phyloP scores from a whole-genome alignment of 2,113 vertebrate species.

The Passer domesticus region DNA sequence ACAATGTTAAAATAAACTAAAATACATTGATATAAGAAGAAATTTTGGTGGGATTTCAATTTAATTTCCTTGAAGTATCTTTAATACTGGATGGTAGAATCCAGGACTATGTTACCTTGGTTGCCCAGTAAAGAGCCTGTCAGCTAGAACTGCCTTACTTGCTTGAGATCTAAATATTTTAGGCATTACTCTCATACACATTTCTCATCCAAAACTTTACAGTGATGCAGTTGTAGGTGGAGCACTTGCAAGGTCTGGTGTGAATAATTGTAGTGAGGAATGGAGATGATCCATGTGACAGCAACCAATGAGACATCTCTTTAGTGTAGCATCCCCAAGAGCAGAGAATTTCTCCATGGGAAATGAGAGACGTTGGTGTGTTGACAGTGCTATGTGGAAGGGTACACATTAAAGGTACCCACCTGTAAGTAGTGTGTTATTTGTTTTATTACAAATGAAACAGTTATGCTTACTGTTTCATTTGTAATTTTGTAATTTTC shows the following conservation, averaged over 20 bases:
- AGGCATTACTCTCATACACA: not conserved
- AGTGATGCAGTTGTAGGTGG: not conserved
- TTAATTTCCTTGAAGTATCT: not conserved
- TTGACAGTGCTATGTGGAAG: not conserved
- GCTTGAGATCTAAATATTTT: not conserved
- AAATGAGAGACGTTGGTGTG: not conserved
- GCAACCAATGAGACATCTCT: not conserved
- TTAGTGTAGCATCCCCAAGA: too few relatives aligned
- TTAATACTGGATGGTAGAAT: not conserved
- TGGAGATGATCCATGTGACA: not conserved
- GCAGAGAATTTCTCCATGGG: not conserved
- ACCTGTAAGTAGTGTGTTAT: too few relatives aligned
- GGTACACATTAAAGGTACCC: not conserved
- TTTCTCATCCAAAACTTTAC: not conserved
- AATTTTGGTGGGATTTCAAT: not conserved
- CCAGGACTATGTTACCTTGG: not conserved
- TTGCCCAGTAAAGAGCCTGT: not conserved
- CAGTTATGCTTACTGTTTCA: too few relatives aligned
- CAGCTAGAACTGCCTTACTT: not conserved
- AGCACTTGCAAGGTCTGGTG: not conserved
- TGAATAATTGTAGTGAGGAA: not conserved
- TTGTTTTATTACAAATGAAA: too few relatives aligned
- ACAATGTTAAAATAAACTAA: not conserved
- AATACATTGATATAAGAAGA: not conserved
- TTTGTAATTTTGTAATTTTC: too few relatives aligned